A percentile compares a stretch with the other conserved stretches of the same genome.
phyloP scores from a whole-genome alignment of 2,113 vertebrate genomes.

The Podarcis raffonei region DNA sequence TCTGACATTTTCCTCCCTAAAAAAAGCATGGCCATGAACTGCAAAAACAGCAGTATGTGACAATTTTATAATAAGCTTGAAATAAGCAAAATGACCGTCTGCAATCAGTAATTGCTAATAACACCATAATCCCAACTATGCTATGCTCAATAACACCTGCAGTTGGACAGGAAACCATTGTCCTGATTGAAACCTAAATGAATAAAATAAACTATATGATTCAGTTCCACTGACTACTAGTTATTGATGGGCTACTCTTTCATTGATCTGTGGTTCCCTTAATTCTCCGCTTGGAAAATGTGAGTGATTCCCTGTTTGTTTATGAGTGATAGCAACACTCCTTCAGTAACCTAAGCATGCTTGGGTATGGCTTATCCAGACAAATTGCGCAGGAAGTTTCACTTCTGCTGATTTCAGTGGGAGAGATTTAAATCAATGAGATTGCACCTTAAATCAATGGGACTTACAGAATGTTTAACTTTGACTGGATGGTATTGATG shows the following conservation, averaged over 20 bases:
- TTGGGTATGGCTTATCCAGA: not conserved
- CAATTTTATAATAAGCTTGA: not conserved
- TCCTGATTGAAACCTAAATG: not conserved
- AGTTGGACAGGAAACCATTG: not conserved
- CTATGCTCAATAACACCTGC: not conserved
- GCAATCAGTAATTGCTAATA: not conserved
- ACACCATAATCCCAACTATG: not conserved
- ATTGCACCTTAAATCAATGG: not conserved
- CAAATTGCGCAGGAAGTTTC: not conserved
- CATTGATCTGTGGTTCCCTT: not conserved
- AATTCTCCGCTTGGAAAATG: not conserved
- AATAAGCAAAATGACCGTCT: not conserved
- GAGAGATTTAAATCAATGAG: not conserved
- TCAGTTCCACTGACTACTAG: not conserved
- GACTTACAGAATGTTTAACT: no score
- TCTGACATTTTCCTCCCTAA: no score
- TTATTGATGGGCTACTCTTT: not conserved
- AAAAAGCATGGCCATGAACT: not conserved
- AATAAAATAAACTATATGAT: no score
- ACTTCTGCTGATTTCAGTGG: not conserved
- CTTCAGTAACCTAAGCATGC: not conserved
- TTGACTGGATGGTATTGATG: not conserved
- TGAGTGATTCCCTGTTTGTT: not conserved
- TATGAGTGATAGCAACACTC: not conserved
- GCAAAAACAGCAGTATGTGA: not conserved